These are phyloP conservation scores for Peromyscus melanophrys DNA, from an alignment of 2,797 vertebrate genomes.

Conservation along the genomic window DNA sequence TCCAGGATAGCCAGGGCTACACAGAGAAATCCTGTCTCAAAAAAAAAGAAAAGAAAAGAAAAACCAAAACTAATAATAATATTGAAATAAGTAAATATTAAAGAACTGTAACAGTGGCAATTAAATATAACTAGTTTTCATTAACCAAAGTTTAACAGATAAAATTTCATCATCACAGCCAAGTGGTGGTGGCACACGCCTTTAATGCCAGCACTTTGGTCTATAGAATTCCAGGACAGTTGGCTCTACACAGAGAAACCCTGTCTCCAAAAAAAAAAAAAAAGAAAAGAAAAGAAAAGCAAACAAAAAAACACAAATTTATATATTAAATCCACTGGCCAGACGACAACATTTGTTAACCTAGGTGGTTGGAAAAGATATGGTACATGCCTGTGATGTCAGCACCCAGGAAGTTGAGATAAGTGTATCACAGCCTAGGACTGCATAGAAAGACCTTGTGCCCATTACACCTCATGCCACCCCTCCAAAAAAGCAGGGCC, in stretches of 20 bases:
- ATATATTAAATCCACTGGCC: not conserved
- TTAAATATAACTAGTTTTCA: slow-evolving; percentile 63
- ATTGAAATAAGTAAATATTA: slow-evolving; percentile 19
- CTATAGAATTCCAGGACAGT: too few relatives aligned
- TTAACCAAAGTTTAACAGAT: slow-evolving; percentile 36
- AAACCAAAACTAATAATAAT: slow-evolving; percentile 8
- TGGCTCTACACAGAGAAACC: too few relatives aligned
- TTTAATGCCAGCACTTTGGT: not conserved
- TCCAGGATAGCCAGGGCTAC: not conserved
- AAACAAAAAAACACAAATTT: not conserved
- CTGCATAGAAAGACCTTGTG: not conserved
- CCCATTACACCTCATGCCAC: not conserved
- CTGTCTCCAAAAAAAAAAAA: too few relatives aligned
- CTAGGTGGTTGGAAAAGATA: not conserved
- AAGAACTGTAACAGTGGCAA: not conserved
- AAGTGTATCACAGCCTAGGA: too few relatives aligned
- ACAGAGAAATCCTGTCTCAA: not conserved
- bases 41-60: not conserved
- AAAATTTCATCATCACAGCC: slow-evolving; percentile 45
- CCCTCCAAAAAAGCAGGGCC: not conserved
- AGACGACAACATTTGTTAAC: slow-evolving; percentile 45
- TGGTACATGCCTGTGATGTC: not conserved
- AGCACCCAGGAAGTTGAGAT: not conserved
- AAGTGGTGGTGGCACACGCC: not conserved
- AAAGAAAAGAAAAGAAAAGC: too few relatives aligned